Evolutionary conservation across 2,797 vertebrate genomes (phyloP).

Genomic region (Leptoclinus maculatus): DNA sequence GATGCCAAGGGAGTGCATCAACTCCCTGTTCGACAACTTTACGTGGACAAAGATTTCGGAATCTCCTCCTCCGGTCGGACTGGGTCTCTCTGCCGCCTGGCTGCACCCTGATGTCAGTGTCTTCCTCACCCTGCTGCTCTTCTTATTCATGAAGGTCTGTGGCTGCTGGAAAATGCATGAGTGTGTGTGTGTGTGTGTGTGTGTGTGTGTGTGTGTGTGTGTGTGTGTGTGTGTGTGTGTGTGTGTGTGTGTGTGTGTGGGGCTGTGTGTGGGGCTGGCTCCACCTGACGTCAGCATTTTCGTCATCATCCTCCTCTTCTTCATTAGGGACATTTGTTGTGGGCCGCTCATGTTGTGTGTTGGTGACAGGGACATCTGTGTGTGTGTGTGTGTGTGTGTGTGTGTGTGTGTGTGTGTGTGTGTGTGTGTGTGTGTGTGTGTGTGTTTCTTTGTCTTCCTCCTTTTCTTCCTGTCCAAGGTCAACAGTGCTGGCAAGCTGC

Average conservation of each 20-base stretch:
- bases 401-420: constrained; percentile 12
- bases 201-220: neutral
- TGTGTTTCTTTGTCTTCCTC: constrained; percentile 11
- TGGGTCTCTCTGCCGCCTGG: constrained; percentile 92
- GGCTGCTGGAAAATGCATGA: neutral
- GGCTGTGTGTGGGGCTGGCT: neutral
- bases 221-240: too few relatives aligned
- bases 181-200: constrained; percentile 4
- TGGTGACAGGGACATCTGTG: constrained; percentile 40
- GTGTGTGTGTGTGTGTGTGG: neutral
- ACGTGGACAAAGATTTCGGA: constrained; percentile 92
- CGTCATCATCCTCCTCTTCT: constrained; percentile 46
- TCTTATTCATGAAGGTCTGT: constrained; percentile 95
- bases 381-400: constrained; percentile 13
- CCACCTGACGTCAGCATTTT: constrained; percentile 53
- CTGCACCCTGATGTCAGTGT: constrained; percentile 92
- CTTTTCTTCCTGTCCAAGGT: constrained; percentile 54
- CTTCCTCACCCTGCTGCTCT: constrained; percentile 90
- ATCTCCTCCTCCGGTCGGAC: constrained; percentile 77
- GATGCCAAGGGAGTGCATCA: constrained; percentile 97
- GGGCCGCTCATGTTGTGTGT: constrained; percentile 54
- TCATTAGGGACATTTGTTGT: constrained; percentile 57
- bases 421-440: neutral
- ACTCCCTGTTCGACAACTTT: constrained; percentile 94
- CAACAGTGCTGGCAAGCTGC: constrained; percentile 42